These are phyloP conservation scores for Rhagologus leucostigma DNA, from an alignment of 2,113 vertebrate genomes.

Conservation along the genomic window DNA sequence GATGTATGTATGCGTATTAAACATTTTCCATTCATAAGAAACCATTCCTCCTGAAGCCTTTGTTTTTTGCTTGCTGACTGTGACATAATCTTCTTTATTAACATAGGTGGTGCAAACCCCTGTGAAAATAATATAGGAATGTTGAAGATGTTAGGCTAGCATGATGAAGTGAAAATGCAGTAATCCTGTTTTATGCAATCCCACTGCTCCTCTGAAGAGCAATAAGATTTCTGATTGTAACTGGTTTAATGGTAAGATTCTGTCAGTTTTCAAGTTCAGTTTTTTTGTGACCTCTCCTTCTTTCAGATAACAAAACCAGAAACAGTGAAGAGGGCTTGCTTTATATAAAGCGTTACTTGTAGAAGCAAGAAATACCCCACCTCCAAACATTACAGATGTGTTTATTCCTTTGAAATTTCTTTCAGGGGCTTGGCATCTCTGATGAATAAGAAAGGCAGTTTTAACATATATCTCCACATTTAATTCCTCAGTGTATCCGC, in stretches of 20 bases:
- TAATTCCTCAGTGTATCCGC: neutral
- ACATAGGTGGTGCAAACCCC: neutral
- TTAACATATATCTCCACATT: slow-evolving; percentile 1
- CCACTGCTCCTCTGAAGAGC: neutral
- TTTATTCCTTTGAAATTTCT: neutral
- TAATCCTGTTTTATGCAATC: neutral
- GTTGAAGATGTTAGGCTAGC: neutral
- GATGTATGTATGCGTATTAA: neutral
- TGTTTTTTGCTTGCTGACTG: neutral
- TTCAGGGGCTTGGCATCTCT: neutral
- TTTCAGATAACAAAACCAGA: neutral
- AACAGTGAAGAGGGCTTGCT: neutral
- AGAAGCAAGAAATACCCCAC: neutral
- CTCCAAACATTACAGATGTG: neutral
- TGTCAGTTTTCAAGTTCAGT: neutral
- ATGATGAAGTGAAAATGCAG: neutral
- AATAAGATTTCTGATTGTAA: neutral
- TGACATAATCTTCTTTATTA: neutral
- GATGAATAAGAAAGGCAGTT: neutral
- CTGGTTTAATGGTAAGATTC: neutral
- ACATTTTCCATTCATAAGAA: neutral
- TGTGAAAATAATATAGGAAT: neutral
- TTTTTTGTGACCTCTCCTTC: neutral
- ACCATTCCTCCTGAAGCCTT: neutral
- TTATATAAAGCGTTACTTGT: neutral